Evolutionary conservation across 1,140 invertebrate genomes (phyloP), one percentile per base, ranked within the genome.

Genomic region (Brachionus koreanus): DNA sequence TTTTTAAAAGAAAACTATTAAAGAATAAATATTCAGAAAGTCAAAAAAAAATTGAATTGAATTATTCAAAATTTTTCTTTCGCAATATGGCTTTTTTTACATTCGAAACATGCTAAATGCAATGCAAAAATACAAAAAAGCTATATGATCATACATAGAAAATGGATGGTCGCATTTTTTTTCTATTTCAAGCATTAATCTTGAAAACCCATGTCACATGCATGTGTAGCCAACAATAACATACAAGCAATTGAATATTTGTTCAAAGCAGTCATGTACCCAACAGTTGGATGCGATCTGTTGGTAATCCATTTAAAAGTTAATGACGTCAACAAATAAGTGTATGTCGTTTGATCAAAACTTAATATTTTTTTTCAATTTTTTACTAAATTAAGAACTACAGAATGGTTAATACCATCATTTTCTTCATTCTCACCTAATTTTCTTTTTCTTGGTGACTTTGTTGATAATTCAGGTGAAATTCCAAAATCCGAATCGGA

Each of bases 251-350:
- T 57, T 12, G 49, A 57, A 19, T 77, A 77, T 83, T 85, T 85
- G 83, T 87, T 86, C 82, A 88, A 82, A 49, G 86, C 86, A 7
- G 87, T 87, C 9, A 87, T 82, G 63, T 87, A 87, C 5, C 86
- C 86, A 25, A 87, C 85, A 7, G 85, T 86, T 29, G 87, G 87
- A 25, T 87, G 83, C 67, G 84, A 85, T 83, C 86, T 84, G 65
- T 86, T 86, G 29, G 87, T 85, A 3, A 87, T 86, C 42, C 87
- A 84, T 83, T 87, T 87, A 72, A 87, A 87, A 19, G 87, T 85
- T 1, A 87, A 85, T 57, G 84, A 83, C 13, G 87, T 88, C 19
- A 88, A 67, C 25, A 85, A 63, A 13, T 84, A 75, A 69, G 84
- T 85, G 63, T 81, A 85, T 6, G 79, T 83, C 43, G 84, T 72